These are phyloP conservation scores for Clarias platycephalus DNA, from an alignment of 2,797 vertebrate genomes.

Conservation along the genomic window DNA sequence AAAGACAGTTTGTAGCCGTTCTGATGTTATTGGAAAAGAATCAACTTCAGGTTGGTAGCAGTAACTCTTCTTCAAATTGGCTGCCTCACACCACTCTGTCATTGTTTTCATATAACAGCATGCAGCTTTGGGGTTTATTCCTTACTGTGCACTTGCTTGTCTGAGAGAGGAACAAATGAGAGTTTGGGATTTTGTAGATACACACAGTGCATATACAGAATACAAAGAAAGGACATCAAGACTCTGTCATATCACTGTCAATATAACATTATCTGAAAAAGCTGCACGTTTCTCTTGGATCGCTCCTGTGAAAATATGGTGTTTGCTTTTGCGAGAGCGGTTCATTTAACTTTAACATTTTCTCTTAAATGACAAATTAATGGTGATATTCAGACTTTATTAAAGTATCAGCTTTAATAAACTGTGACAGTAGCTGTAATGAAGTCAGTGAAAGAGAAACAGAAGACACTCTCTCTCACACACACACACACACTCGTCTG, in stretches of 20 bases:
- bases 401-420: conserved; percentile 12
- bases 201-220: conserved; percentile 63
- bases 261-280: conserved; percentile 61
- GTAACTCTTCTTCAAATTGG: background rate
- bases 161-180: conserved; percentile 36
- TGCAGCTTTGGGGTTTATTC: conserved; percentile 6
- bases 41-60: background rate
- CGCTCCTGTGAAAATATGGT: conserved; percentile 13
- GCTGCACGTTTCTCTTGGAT: conserved; percentile 59
- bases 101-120: background rate
- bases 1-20: background rate
- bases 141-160: background rate
- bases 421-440: conserved; percentile 20
- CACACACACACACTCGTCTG: background rate
- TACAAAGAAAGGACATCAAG: conserved; percentile 68
- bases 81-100: background rate
- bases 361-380: conserved; percentile 9
- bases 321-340: conserved; percentile 23
- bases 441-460: conserved; percentile 12
- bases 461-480: background rate
- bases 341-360: conserved; percentile 2
- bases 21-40: background rate
- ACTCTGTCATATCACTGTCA: conserved; percentile 62
- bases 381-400: conserved; percentile 19
- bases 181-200: conserved; percentile 58